Percentiles rank a stretch among this genome's conserved stretches.
Evolutionary conservation across 2,113 vertebrate species (phyloP).

Genomic region (Furnarius figulus): DNA sequence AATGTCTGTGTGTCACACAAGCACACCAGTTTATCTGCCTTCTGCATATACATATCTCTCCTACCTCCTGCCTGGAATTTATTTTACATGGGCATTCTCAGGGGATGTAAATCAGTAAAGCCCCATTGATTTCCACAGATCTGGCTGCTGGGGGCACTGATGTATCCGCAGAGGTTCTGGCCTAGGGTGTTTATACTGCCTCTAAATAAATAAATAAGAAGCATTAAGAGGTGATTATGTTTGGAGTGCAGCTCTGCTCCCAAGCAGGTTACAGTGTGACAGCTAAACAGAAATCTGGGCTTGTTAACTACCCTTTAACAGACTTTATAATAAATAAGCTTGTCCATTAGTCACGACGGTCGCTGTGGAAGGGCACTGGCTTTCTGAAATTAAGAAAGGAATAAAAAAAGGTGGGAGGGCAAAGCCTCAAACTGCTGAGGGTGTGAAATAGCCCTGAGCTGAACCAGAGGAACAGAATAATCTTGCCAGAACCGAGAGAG

Average conservation of each 20-base stretch:
- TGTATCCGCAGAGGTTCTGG: background rate
- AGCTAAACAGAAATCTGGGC: slow-evolving; percentile 19
- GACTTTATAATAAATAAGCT: background rate
- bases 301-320: slow-evolving; percentile 4
- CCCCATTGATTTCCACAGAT: slow-evolving; percentile 24
- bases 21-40: background rate
- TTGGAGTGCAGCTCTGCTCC: slow-evolving; percentile 17
- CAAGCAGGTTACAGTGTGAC: slow-evolving; percentile 39
- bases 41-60: background rate
- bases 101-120: slow-evolving; percentile 40
- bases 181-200: slow-evolving; percentile 24
- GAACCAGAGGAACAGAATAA: background rate
- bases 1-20: background rate
- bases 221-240: slow-evolving; percentile 40
- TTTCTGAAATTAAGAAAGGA: background rate
- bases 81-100: slow-evolving; percentile 2
- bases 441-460: background rate
- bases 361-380: background rate
- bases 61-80: slow-evolving; percentile 2
- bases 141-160: background rate
- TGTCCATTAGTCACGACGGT: background rate
- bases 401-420: background rate
- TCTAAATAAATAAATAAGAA: slow-evolving; percentile 61
- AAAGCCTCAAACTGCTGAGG: background rate
- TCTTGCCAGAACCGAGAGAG: background rate